phyloP scores from a whole-genome alignment of 2,888 invertebrate genomes.

The Lasioglossum zephyrum region DNA sequence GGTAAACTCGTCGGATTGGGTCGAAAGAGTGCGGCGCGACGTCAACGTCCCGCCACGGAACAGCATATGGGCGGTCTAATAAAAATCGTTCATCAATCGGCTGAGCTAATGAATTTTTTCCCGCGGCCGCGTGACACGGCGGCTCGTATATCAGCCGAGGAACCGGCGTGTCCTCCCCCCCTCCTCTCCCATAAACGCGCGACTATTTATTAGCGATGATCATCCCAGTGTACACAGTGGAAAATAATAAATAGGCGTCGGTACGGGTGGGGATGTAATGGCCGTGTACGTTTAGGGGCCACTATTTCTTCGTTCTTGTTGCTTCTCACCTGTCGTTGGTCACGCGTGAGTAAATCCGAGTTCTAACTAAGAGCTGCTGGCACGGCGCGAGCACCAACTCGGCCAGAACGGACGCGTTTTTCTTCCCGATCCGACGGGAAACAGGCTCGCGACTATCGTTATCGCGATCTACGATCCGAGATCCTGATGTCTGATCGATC shows the following conservation, averaged over 20 bases:
- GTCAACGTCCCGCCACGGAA: not conserved
- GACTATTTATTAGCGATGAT: conserved; percentile 49
- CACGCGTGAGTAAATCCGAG: conserved; percentile 63
- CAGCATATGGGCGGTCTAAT: conserved; percentile 14
- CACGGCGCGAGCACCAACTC: conserved; percentile 23
- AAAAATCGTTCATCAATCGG: conserved; percentile 49
- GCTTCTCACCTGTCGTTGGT: conserved; percentile 67
- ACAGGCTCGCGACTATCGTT: conserved; percentile 51
- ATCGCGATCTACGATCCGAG: conserved; percentile 60
- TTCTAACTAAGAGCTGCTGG: not conserved
- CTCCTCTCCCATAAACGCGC: not conserved
- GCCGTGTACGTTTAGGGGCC: conserved; percentile 40
- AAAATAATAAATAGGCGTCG: conserved; percentile 60
- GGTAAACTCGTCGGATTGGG: not conserved
- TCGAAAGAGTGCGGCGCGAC: not conserved
- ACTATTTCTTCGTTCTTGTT: conserved; percentile 63
- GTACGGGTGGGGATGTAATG: conserved; percentile 44
- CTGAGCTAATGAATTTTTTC: conserved; percentile 41
- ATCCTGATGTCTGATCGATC: conserved; percentile 41
- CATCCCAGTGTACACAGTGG: conserved; percentile 20
- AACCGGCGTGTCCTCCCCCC: not conserved
- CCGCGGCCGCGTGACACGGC: conserved; percentile 19
- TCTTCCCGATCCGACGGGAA: conserved; percentile 32
- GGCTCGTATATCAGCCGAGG: conserved; percentile 38
- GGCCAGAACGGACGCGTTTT: conserved; percentile 50